Percentiles rank a stretch among this genome's conserved stretches.
Evolutionary conservation across 2,797 vertebrate genomes (phyloP).

Genomic region (Scarus forsteni): DNA sequence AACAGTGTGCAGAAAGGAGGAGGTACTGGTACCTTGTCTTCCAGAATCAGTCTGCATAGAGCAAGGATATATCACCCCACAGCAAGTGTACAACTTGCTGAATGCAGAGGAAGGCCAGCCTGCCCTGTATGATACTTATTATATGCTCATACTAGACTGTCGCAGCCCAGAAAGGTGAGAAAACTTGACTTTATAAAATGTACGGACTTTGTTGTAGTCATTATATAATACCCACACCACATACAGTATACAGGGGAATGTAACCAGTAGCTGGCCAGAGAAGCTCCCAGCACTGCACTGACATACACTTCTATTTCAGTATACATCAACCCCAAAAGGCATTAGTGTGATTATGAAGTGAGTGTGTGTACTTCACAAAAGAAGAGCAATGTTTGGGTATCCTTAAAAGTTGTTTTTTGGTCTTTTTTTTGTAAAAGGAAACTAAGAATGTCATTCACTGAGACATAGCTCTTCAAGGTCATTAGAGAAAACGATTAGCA

Average conservation of each 20-base stretch:
- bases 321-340: too few relatives aligned
- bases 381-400: too few relatives aligned
- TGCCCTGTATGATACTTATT: constrained; percentile 66
- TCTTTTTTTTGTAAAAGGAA: background rate
- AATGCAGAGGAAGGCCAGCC: constrained; percentile 77
- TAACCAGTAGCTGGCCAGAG: background rate
- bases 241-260: background rate
- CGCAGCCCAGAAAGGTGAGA: constrained; percentile 72
- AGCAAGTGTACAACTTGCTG: constrained; percentile 78
- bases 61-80: constrained; percentile 72
- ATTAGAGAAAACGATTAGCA: too few relatives aligned
- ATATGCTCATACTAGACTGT: constrained; percentile 79
- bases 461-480: too few relatives aligned
- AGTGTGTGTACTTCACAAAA: too few relatives aligned
- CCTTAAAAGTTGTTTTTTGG: background rate
- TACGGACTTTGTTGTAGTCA: too few relatives aligned
- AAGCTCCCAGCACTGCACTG: background rate
- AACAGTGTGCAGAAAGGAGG: constrained; percentile 49
- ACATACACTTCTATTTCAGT: too few relatives aligned
- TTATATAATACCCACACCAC: too few relatives aligned
- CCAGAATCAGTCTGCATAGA: constrained; percentile 66
- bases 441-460: background rate
- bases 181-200: too few relatives aligned
- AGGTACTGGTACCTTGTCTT: constrained; percentile 64
- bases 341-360: too few relatives aligned